Base-by-base conservation (phyloP, 2,113 vertebrate species). In the Corvus hawaiiensis region DNA sequence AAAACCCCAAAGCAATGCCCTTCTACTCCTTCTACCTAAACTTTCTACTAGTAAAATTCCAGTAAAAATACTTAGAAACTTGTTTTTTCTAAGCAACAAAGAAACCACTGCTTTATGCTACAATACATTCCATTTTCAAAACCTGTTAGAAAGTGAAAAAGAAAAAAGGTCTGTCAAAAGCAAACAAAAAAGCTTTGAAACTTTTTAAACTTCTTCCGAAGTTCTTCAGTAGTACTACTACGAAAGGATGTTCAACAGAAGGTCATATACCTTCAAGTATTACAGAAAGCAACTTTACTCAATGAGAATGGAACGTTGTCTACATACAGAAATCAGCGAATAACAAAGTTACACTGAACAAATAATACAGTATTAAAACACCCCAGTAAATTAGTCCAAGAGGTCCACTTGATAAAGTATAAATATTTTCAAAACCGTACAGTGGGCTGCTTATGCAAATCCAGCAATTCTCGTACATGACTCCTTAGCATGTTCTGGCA, bases 401-500 rank as follows among this genome's bases (percentile, higher is more conserved):
- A 76, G n/a, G 28, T 61, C 37, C 5, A 51, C 0, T 73, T 18
- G 58, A 95, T 37, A 67, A 96, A 69, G 46, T 17, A 54, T 51
- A 71, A 62, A 23, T 52, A 77, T 91, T 88, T 95, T 67, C 37
- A 75, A 94, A 98, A 97, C 98, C 94, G 43, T 98, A 99, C 99
- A 96, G 98, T 97, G 93, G 99, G 99, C 89, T 99, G 98, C 95
- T 99, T 99, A 97, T 99, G 99, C 68, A 99, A 98, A 96, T 99
- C 99, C 94, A 99, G 96, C 28, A 99, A 98, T 96, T 99, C 99
- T 82, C 99, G 98, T 66, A 99, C 99, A 6, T 99, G 99, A 95
- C 99, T 98, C 97, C 99, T 98, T 72, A 99, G 98, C 99, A 99
- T 99, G 97, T 99, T 99, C 98, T 99, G 99, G 98, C 99, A 99